Conservation (phyloP, 2,888 invertebrate species). For the Mythimna lalbum region DNA sequence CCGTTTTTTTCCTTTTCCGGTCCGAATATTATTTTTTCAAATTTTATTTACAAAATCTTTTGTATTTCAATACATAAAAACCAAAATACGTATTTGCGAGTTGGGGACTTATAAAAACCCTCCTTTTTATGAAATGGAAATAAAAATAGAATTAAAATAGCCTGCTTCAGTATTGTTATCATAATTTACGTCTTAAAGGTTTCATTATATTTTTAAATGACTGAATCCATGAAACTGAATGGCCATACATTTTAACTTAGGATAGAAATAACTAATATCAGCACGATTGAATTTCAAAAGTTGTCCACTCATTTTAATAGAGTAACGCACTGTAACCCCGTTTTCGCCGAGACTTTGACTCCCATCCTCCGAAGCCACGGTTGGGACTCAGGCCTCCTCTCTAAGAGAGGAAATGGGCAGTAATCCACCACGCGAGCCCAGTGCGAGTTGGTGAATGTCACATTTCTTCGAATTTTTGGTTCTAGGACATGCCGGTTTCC, state of each 20-base stretch:
- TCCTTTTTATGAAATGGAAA: not conserved
- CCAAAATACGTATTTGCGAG: no score
- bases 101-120: no score
- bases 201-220: slow-evolving; percentile 29
- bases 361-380: no score
- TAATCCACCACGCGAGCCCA: no score
- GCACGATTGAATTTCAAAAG: slow-evolving; percentile 8
- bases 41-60: not conserved
- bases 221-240: slow-evolving; percentile 26
- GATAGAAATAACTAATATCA: not conserved
- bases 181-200: slow-evolving; percentile 9
- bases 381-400: no score
- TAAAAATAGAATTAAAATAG: not conserved
- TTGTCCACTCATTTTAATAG: not conserved
- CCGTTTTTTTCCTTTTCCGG: no score
- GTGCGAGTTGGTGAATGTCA: no score
- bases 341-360: no score
- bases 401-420: no score
- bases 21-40: not conserved
- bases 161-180: not conserved
- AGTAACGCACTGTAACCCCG: not conserved
- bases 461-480: no score
- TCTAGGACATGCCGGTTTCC: no score
- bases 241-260: slow-evolving; percentile 2
- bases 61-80: not conserved